phyloP scores from a whole-genome alignment of 2,888 invertebrate species.

The Meganola albula region DNA sequence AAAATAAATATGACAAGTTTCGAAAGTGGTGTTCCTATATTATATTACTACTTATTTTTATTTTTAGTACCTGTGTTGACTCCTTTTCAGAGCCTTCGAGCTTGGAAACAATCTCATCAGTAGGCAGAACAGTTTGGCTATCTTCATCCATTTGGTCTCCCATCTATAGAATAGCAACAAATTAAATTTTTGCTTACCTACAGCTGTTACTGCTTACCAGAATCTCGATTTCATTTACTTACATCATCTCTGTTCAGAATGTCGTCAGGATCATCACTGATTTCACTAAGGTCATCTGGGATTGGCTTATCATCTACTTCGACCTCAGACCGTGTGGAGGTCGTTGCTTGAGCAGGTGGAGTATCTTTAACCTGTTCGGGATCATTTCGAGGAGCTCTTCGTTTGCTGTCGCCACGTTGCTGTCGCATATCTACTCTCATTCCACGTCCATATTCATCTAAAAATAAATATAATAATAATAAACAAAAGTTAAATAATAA shows the following conservation, averaged over 20 bases:
- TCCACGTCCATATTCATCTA: constrained; percentile 65
- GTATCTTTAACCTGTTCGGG: constrained; percentile 48
- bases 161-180: constrained; percentile 41
- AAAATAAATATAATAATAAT: too few species aligned
- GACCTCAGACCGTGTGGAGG: constrained; percentile 48
- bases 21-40: too few species aligned
- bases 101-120: constrained; percentile 49
- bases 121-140: constrained; percentile 49
- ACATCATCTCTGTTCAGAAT: constrained; percentile 88
- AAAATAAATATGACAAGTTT: too few species aligned
- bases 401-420: constrained; percentile 62
- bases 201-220: not conserved
- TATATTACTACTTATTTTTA: too few species aligned
- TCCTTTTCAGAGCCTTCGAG: constrained; percentile 60
- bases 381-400: constrained; percentile 56
- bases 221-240: constrained; percentile 25
- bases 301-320: constrained; percentile 74
- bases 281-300: constrained; percentile 88
- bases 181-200: not conserved
- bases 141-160: constrained; percentile 63
- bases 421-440: constrained; percentile 60
- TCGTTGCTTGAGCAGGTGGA: constrained; percentile 45
- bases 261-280: constrained; percentile 93
- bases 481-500: too few species aligned
- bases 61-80: constrained; percentile 52